These are phyloP conservation scores for Notamacropus eugenii DNA, from an alignment of 2,797 vertebrate genomes.

Conservation along the genomic window DNA sequence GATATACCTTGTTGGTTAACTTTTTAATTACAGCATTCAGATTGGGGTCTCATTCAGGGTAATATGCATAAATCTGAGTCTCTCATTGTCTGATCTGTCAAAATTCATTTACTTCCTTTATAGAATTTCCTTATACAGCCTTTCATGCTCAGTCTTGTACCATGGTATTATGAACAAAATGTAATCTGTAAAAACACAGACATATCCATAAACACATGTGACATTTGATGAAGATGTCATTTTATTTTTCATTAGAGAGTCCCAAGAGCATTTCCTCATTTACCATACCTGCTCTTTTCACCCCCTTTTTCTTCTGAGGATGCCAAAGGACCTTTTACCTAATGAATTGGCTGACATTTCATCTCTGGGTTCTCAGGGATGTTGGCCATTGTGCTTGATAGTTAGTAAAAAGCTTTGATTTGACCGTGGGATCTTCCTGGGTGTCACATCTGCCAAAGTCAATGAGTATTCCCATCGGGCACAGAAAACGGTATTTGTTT, in stretches of 20 bases:
- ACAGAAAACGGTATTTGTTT: background rate
- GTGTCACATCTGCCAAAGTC: background rate
- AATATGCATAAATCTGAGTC: constrained; percentile 42
- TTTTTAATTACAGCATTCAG: constrained; percentile 18
- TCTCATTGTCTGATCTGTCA: constrained; percentile 39
- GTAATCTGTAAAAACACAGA: constrained; percentile 32
- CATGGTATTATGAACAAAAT: constrained; percentile 4
- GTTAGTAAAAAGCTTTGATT: background rate
- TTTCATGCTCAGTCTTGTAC: constrained; percentile 15
- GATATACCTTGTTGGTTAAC: constrained; percentile 19
- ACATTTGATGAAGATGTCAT: constrained; percentile 9
- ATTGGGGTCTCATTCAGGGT: constrained; percentile 25
- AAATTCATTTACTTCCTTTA: constrained; percentile 17
- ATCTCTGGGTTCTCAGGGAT: background rate
- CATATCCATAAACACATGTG: background rate
- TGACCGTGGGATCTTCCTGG: background rate
- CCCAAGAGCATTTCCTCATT: background rate
- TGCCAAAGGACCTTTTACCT: constrained; percentile 13
- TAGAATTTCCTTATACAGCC: background rate
- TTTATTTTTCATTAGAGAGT: constrained; percentile 34
- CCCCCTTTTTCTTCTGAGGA: background rate
- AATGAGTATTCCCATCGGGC: background rate
- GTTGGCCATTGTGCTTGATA: background rate
- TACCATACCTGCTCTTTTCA: background rate
- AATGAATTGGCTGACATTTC: constrained; percentile 15